These are phyloP conservation scores for Epiperipatus broadwayi DNA, from an alignment of 2,888 invertebrate species.

Conservation along the genomic window DNA sequence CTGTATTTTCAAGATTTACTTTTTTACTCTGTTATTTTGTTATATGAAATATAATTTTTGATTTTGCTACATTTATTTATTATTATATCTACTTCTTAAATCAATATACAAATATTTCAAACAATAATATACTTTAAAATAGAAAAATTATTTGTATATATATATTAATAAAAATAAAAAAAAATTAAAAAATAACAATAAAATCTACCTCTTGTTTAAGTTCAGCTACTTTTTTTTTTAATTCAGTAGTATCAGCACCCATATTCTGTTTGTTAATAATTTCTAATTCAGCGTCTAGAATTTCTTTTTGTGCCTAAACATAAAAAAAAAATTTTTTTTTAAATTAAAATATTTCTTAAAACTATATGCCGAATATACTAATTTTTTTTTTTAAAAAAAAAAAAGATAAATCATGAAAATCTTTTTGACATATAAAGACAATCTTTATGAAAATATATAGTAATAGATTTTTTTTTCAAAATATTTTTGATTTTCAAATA, in stretches of 20 bases:
- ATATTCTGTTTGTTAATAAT: constrained; percentile 69
- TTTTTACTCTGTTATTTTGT: too few species aligned
- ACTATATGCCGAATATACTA: not conserved
- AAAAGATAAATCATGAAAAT: too few species aligned
- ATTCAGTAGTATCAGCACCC: constrained; percentile 63
- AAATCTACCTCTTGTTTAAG: constrained; percentile 33
- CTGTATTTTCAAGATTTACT: too few species aligned
- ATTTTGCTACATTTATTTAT: too few species aligned
- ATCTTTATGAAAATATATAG: too few species aligned
- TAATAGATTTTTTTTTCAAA: too few species aligned
- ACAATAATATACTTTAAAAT: not conserved
- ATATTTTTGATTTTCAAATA: too few species aligned
- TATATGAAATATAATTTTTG: too few species aligned
- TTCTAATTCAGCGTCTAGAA: constrained; percentile 75
- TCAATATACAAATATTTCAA: not conserved
- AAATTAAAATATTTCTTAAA: too few species aligned
- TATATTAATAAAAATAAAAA: constrained; percentile 1
- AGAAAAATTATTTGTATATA: not conserved
- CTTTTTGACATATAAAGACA: too few species aligned
- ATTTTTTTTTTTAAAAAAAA: too few species aligned
- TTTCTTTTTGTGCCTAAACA: constrained; percentile 56
- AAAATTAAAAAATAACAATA: not conserved
- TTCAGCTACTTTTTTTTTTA: constrained; percentile 55
- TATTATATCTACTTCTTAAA: too few species aligned
- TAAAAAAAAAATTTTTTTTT: constrained; percentile 5